phyloP scores from a whole-genome alignment of 2,888 invertebrate species.

The Schizotus pectinicornis region DNA sequence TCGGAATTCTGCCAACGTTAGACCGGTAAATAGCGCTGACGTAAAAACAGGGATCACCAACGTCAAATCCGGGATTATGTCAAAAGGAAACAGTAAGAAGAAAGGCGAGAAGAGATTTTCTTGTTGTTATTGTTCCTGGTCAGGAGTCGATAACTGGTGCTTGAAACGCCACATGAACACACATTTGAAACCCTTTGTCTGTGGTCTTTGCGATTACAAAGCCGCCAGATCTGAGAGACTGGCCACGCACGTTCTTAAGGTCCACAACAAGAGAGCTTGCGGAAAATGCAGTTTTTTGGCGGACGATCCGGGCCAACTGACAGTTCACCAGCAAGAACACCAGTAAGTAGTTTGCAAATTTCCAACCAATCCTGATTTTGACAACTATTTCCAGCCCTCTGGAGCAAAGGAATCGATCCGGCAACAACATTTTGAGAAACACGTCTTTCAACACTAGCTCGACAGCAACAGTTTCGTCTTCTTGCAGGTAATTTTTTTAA shows the following conservation, averaged over 20 bases:
- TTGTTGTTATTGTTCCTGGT: conserved; percentile 92
- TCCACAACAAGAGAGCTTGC: conserved; percentile 90
- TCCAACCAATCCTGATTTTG: conserved; percentile 2
- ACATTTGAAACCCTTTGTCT: conserved; percentile 90
- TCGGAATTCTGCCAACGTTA: conserved; percentile 39
- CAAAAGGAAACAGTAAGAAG: conserved; percentile 52
- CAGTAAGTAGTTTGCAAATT: conserved; percentile 65
- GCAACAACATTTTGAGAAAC: conserved; percentile 59
- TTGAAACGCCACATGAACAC: conserved; percentile 91
- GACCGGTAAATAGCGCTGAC: conserved; percentile 43
- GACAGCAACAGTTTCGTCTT: conserved; percentile 32
- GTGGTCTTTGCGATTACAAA: conserved; percentile 91
- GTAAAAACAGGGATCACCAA: conserved; percentile 38
- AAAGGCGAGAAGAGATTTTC: conserved; percentile 62
- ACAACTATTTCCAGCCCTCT: conserved; percentile 60
- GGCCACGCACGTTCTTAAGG: conserved; percentile 88
- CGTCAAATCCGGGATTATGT: conserved; percentile 38
- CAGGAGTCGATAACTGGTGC: conserved; percentile 93
- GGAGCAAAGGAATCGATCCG: conserved; percentile 68
- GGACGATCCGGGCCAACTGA: conserved; percentile 81
- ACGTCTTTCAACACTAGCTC: conserved; percentile 45
- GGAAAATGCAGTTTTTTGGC: conserved; percentile 87
- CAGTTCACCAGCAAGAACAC: conserved; percentile 77
- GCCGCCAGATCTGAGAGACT: conserved; percentile 89
- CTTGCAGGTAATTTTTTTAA: conserved; percentile 50